Percentiles rank a stretch among this genome's conserved stretches.
These are phyloP conservation scores for Paramormyrops hopkinsi DNA, from an alignment of 2,797 vertebrate species.

Conservation along the genomic window DNA sequence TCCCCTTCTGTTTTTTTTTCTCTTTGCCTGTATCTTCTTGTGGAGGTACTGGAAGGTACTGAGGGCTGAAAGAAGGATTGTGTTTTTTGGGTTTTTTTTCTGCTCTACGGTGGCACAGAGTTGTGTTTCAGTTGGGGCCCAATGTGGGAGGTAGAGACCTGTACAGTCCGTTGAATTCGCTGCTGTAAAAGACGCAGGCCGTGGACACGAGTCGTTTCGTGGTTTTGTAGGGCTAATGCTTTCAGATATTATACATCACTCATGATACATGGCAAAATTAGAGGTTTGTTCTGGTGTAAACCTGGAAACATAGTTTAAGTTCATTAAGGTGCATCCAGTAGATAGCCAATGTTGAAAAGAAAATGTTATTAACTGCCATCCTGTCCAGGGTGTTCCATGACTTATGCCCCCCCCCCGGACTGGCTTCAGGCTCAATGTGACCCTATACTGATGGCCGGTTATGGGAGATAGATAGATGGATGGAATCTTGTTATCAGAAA, in stretches of 20 bases:
- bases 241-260: neutral
- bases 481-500: neutral
- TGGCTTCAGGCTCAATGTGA: neutral
- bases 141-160: neutral
- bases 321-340: neutral
- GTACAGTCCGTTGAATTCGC: neutral
- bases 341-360: neutral
- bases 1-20: neutral
- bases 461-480: neutral
- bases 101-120: neutral
- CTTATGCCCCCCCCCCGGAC: neutral
- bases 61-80: constrained; percentile 4
- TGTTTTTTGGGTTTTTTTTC: neutral
- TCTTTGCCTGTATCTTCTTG: neutral
- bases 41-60: neutral
- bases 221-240: neutral
- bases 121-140: neutral
- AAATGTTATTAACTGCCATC: neutral
- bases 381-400: neutral
- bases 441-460: neutral
- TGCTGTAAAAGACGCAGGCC: neutral
- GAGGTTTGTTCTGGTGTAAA: neutral
- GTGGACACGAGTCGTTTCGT: neutral
- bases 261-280: neutral
- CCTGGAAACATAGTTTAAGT: neutral